A percentile compares a stretch with the other conserved stretches of the same genome.
phyloP scores from a whole-genome alignment of 1,140 invertebrate species.

The Teleogryllus occipitalis region DNA sequence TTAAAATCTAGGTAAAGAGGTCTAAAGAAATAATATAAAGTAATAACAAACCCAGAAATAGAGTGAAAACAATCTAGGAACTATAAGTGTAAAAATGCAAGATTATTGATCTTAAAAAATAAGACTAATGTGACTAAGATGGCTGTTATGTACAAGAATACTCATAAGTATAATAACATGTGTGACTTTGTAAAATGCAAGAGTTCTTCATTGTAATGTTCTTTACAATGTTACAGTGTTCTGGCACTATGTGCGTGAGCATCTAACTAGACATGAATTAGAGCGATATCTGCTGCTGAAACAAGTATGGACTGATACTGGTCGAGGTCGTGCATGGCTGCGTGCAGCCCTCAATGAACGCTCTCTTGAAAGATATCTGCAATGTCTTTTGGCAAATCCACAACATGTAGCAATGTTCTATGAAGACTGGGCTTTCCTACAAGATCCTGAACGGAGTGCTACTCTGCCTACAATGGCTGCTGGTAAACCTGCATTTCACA shows the following conservation, averaged over 20 bases:
- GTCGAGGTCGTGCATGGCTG: constrained; percentile 78
- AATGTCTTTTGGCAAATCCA: constrained; percentile 60
- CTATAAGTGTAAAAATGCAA: too few species aligned
- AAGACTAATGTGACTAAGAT: too few species aligned
- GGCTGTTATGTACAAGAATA: too few species aligned
- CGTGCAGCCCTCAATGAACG: constrained; percentile 79
- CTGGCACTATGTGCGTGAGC: constrained; percentile 60
- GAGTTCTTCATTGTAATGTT: too few species aligned
- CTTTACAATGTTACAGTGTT: constrained; percentile 30
- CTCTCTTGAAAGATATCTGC: constrained; percentile 74
- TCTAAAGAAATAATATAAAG: too few species aligned
- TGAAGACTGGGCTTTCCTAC: constrained; percentile 72
- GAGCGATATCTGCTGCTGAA: constrained; percentile 74
- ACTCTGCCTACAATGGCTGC: constrained; percentile 73
- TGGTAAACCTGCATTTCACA: constrained; percentile 42
- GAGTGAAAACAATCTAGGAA: too few species aligned
- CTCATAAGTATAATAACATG: too few species aligned
- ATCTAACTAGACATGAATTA: constrained; percentile 77
- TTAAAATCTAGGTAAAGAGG: too few species aligned
- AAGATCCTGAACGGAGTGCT: constrained; percentile 63
- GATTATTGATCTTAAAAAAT: too few species aligned
- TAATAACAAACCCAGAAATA: too few species aligned
- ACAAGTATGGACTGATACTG: constrained; percentile 70
- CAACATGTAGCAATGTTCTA: constrained; percentile 63
- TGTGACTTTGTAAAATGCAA: too few species aligned